Conservation (phyloP, 2,888 invertebrate genomes). For the Epicampocera succincta region DNA sequence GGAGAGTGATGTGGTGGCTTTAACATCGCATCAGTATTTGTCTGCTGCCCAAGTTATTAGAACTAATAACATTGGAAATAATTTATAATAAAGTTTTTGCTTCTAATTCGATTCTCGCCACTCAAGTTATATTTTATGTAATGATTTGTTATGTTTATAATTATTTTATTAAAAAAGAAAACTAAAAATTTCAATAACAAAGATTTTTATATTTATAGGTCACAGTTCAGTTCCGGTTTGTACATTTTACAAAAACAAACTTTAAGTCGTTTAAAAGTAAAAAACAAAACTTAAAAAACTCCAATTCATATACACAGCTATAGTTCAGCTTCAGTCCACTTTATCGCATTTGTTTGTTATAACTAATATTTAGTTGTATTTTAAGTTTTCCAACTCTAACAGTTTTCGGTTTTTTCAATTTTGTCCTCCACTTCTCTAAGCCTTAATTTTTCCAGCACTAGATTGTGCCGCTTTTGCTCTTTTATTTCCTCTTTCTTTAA, state of each 20-base stretch:
- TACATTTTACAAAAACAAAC: too few relatives aligned
- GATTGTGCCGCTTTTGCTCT: neutral
- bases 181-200: too few relatives aligned
- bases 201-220: too few relatives aligned
- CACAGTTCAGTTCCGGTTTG: too few relatives aligned
- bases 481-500: neutral
- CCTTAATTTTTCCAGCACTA: neutral
- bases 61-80: neutral
- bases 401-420: neutral
- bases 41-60: slow-evolving; percentile 23
- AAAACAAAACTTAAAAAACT: too few relatives aligned
- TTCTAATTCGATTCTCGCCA: too few relatives aligned
- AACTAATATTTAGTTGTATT: too few relatives aligned
- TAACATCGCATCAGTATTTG: slow-evolving; percentile 12
- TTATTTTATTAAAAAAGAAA: neutral
- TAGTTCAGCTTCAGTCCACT: neutral
- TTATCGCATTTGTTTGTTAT: too few relatives aligned
- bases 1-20: neutral
- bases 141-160: neutral
- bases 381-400: neutral
- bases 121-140: too few relatives aligned
- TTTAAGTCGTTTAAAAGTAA: too few relatives aligned
- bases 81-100: too few relatives aligned
- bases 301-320: neutral
- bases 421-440: too few relatives aligned